These are phyloP conservation scores for Ephydatia muelleri DNA, from an alignment of 37 sponge, comb jelly and placozoan species.

Conservation along the genomic window DNA sequence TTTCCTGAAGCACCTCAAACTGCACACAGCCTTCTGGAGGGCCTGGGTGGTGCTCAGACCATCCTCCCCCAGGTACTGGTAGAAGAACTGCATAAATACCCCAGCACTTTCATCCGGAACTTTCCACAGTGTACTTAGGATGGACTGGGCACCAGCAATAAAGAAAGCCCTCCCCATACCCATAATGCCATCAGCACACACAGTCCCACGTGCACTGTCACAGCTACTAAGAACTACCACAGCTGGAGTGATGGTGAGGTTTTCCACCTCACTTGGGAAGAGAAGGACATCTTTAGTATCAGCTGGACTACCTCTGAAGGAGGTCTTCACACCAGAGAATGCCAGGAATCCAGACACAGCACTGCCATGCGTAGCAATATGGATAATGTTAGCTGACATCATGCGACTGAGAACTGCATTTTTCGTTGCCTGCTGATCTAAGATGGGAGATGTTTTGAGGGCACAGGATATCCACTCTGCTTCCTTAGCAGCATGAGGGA, in stretches of 20 bases:
- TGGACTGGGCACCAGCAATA: slow-evolving; percentile 72
- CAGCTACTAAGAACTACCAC: slow-evolving; percentile 80
- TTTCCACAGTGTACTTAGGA: slow-evolving; percentile 67
- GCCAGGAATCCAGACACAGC: slow-evolving; percentile 64
- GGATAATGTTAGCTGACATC: slow-evolving; percentile 65
- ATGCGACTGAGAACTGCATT: slow-evolving; percentile 40
- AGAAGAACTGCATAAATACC: slow-evolving; percentile 79
- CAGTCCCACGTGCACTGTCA: slow-evolving; percentile 49
- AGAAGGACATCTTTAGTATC: slow-evolving; percentile 52
- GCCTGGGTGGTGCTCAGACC: slow-evolving; percentile 40
- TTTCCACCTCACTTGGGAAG: slow-evolving; percentile 67
- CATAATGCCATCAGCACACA: slow-evolving; percentile 65
- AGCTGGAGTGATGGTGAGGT: slow-evolving; percentile 42
- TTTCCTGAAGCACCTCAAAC: slow-evolving; percentile 61
- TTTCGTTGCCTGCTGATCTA: slow-evolving; percentile 69
- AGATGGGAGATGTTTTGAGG: slow-evolving; percentile 56
- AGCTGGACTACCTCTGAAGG: background rate
- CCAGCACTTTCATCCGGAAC: slow-evolving; percentile 77
- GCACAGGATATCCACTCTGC: slow-evolving; percentile 61
- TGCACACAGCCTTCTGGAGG: slow-evolving; percentile 69
- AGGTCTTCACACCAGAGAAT: slow-evolving; percentile 21
- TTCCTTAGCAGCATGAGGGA: slow-evolving; percentile 68
- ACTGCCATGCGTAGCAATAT: slow-evolving; percentile 77
- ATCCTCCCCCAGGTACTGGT: slow-evolving; percentile 64
- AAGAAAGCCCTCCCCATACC: slow-evolving; percentile 79